Base-by-base conservation (phyloP, 2,888 invertebrate genomes). In the Leptopilina myrica region DNA sequence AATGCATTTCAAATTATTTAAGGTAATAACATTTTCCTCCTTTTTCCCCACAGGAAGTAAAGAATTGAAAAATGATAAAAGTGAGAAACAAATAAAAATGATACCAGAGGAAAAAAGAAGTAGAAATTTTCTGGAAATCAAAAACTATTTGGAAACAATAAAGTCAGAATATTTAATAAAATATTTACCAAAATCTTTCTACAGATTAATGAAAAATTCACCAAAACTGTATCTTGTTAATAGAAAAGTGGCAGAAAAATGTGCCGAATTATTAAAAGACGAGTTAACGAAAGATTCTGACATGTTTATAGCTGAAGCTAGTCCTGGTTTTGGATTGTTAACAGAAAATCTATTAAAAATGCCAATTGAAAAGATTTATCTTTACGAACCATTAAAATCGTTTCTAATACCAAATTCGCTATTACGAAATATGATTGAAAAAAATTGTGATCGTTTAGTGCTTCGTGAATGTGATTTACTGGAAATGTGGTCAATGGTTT, bases 251-350 rank as follows among this genome's bases (percentile, higher is more conserved):
- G 93, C 94, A 0, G 90, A 91, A 81, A 87, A 81, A 92, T 94
- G 78, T 33, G 87, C 88, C 2, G 85, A 88, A 40, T 86, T 92
- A 46, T 89, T 94, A n/a, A 88, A 88, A 81, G 84, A 86, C 84
- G 84, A 85, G 2, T 43, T 0, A 33, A 33, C 33, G 33, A 33
- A 33, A 81, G 87, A 12, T 85, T 89, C n/a, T 86, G 89, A 14
- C 79, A 20, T 80, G 69, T 92, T 93, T 3, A 87, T 95, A 15
- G 91, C 95, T n/a, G 96, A 96, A 92, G 92, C 95, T 0, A 95
- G 95, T 91, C 95, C 96, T 0, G 96, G 96, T 0, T 91, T 94
- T 64, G 95, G 96, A 0, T 90, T 94, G 26, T 89, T 96, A 75
- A 95, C 95, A 2, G 89, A 92, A 83, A 92, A 95, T 84, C 88